Evolutionary conservation across 2,888 invertebrate species (phyloP).

Genomic region (Eustalomyia histrio): DNA sequence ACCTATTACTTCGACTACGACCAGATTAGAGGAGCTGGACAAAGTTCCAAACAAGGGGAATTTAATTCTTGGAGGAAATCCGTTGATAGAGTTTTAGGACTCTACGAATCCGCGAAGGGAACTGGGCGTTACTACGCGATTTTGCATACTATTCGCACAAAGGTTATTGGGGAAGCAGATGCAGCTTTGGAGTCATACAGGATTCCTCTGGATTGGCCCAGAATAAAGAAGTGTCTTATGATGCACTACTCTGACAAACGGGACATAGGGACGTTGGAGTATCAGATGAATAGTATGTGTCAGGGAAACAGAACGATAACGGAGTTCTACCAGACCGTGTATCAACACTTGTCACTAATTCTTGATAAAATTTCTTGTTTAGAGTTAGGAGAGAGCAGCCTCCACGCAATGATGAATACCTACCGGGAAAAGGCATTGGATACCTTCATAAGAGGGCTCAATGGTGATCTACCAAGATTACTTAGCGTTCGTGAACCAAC

Average conservation of each 20-base stretch:
- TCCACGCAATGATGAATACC: background rate
- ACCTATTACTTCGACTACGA: too few relatives aligned
- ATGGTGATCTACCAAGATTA: background rate
- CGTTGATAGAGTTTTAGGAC: constrained; percentile 27
- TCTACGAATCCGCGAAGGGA: constrained; percentile 18
- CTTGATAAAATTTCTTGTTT: constrained; percentile 9
- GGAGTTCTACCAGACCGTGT: constrained; percentile 37
- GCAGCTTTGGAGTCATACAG: constrained; percentile 27
- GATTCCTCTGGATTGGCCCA: constrained; percentile 26
- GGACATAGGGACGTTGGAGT: constrained; percentile 25
- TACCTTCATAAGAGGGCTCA: background rate
- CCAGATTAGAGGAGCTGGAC: constrained; percentile 11
- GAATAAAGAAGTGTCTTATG: constrained; percentile 18
- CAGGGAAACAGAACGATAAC: constrained; percentile 1
- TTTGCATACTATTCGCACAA: background rate
- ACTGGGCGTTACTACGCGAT: background rate
- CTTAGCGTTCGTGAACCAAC: constrained; percentile 8
- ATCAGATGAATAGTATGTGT: constrained; percentile 25
- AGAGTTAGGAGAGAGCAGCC: too few relatives aligned
- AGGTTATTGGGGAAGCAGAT: constrained; percentile 18
- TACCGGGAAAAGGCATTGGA: background rate
- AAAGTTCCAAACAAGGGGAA: constrained; percentile 44
- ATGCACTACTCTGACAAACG: constrained; percentile 25
- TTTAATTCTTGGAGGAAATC: constrained; percentile 45
- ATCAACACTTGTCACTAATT: constrained; percentile 36